phyloP scores from a whole-genome alignment of 2,113 vertebrate genomes.

The Gallinago media region DNA sequence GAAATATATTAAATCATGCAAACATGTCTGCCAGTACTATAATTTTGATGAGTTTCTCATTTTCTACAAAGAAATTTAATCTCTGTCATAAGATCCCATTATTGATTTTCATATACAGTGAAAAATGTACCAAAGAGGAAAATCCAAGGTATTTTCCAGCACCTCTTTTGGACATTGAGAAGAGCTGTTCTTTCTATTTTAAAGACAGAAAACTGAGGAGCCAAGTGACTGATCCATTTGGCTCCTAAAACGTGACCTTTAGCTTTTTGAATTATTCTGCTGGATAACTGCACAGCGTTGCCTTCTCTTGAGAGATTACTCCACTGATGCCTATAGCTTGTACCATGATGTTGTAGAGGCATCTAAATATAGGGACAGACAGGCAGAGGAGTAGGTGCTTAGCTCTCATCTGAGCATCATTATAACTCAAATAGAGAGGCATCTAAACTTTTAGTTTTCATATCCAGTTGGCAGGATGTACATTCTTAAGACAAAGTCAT shows the following conservation, averaged over 20 bases:
- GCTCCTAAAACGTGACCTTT: not conserved
- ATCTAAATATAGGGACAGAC: not conserved
- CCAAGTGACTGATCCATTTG: not conserved
- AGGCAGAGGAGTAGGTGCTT: not conserved
- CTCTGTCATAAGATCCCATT: not conserved
- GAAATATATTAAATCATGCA: not conserved
- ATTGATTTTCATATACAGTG: not conserved
- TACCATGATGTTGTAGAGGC: not conserved
- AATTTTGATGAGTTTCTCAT: not conserved
- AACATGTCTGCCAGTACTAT: not conserved
- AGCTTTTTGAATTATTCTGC: not conserved
- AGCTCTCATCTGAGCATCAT: not conserved
- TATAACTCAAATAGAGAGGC: not conserved
- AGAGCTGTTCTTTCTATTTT: not conserved
- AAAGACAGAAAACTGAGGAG: not conserved
- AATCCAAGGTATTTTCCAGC: not conserved
- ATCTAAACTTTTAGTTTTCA: not conserved
- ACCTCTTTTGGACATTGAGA: not conserved
- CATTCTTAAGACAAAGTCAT: not conserved
- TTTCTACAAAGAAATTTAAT: not conserved
- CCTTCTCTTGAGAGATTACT: not conserved
- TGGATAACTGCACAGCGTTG: not conserved
- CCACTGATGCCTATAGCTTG: fast-evolving
- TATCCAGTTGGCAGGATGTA: not conserved
- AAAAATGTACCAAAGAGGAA: not conserved